Evolutionary conservation across 2,113 vertebrate genomes (phyloP).

Genomic region (zebrafish (Danio rerio)): GRCz12tu NC_133187.1:34832501-34833000

Average conservation of each 20-base stretch:
- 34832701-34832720: conserved; percentile 40
- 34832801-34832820: conserved; percentile 42
- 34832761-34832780: conserved; percentile 46
- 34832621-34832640: conserved; percentile 54
- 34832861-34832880: conserved; percentile 37
- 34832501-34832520: not conserved
- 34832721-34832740: conserved; percentile 46
- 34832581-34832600: conserved; percentile 22
- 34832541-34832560: not conserved
- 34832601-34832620: conserved; percentile 39
- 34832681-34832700: conserved; percentile 36
- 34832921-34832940: not conserved
- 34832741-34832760: conserved; percentile 46
- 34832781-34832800: conserved; percentile 51
- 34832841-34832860: conserved; percentile 47
- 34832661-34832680: conserved; percentile 49
- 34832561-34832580: conserved; percentile 17
- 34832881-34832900: conserved; percentile 4
- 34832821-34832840: conserved; percentile 45
- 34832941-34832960: not conserved
- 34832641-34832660: conserved; percentile 47
- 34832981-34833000: conserved; percentile 7
- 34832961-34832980: conserved; percentile 22
- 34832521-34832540: not conserved
- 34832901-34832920: not conserved